Evolutionary conservation across 2,888 invertebrate genomes (phyloP).

Genomic region (Cactoblastis cactorum): DNA sequence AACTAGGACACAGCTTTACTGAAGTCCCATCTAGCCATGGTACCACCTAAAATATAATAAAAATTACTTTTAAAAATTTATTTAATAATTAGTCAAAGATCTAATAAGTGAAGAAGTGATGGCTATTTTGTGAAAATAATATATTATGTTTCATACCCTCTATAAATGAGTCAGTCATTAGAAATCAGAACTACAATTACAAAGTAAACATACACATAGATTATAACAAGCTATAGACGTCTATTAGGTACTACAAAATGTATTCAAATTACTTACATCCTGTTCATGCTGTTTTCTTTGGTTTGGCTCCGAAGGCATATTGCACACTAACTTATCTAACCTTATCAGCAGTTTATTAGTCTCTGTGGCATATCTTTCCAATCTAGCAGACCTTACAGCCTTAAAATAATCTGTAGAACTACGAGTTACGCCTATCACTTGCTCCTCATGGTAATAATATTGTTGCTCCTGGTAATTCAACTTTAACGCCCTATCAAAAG

Average conservation of each 20-base stretch:
- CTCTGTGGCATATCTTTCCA: slow-evolving; percentile 95
- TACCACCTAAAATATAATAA: slow-evolving; percentile 81
- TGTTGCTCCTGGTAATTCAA: slow-evolving; percentile 58
- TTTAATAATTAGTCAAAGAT: not conserved
- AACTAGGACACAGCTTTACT: slow-evolving; percentile 93
- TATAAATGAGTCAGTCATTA: too few species aligned
- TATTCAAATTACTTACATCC: slow-evolving; percentile 65
- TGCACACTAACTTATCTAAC: slow-evolving; percentile 92
- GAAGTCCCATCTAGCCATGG: slow-evolving; percentile 96
- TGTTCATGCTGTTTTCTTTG: slow-evolving; percentile 87
- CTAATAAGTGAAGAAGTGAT: too few species aligned
- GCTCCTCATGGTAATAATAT: slow-evolving; percentile 59
- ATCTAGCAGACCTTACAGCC: slow-evolving; percentile 77
- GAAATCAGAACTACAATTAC: too few species aligned
- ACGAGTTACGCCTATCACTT: slow-evolving; percentile 82
- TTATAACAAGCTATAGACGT: too few species aligned
- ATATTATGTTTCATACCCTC: too few species aligned
- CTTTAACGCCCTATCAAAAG: slow-evolving; percentile 76
- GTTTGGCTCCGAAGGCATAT: slow-evolving; percentile 85
- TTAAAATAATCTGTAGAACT: slow-evolving; percentile 89
- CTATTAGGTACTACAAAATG: too few species aligned
- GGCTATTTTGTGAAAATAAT: too few species aligned
- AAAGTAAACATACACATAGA: too few species aligned
- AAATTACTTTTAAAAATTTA: slow-evolving; percentile 40
- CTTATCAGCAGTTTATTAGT: slow-evolving; percentile 97